These are phyloP conservation scores for Tineola bisselliella DNA, from an alignment of 2,888 invertebrate genomes.

Conservation along the genomic window DNA sequence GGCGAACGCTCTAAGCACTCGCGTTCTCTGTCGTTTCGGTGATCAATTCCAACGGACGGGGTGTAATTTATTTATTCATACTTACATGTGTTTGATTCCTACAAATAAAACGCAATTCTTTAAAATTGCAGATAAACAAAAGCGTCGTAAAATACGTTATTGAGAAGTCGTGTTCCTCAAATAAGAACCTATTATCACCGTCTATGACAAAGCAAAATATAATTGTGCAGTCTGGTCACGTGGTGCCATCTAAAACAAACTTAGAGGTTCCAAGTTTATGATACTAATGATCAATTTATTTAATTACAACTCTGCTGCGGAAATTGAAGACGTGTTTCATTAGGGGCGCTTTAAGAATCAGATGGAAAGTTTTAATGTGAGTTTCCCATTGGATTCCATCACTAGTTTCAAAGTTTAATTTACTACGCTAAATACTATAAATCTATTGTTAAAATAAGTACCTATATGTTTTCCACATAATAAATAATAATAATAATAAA, in stretches of 20 bases:
- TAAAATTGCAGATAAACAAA: not conserved
- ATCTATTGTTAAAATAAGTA: too few species aligned
- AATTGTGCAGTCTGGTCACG: conserved; percentile 40
- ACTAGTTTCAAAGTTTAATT: conserved; percentile 2
- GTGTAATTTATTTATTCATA: not conserved
- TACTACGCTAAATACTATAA: not conserved
- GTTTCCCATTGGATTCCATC: not conserved
- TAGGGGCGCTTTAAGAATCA: conserved; percentile 11
- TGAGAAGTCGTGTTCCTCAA: not conserved
- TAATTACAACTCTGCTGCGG: conserved; percentile 35
- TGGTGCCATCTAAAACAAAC: conserved; percentile 27
- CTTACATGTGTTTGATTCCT: not conserved
- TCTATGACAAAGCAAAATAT: not conserved
- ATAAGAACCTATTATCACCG: not conserved
- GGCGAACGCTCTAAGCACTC: not conserved
- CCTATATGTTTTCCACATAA: too few species aligned
- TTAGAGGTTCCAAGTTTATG: conserved; percentile 35
- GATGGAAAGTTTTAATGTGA: conserved; percentile 12
- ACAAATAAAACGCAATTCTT: not conserved
- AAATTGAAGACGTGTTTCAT: conserved; percentile 14
- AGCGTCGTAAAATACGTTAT: not conserved
- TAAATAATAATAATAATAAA: too few species aligned
- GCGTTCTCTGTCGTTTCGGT: not conserved
- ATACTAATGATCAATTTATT: conserved; percentile 41
- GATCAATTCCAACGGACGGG: not conserved